Conservation (phyloP, 2,113 vertebrate species). For the Hylia prasina region DNA sequence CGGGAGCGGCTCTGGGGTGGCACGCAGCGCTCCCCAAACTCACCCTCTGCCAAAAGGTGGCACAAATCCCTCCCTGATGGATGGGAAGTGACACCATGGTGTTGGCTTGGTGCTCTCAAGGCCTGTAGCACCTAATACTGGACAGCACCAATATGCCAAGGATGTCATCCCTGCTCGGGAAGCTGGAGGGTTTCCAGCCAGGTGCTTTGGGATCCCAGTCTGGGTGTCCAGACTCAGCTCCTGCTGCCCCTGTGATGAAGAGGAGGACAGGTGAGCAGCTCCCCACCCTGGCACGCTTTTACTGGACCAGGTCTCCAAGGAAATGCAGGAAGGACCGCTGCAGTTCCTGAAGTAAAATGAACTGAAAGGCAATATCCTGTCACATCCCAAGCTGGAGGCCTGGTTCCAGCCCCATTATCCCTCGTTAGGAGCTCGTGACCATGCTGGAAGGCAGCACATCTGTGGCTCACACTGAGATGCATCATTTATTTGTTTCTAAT, state of each 20-base stretch:
- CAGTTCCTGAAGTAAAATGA: neutral
- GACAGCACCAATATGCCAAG: rapidly evolving
- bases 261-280: neutral
- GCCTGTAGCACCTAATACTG: neutral
- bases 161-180: neutral
- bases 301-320: neutral
- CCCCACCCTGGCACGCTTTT: neutral
- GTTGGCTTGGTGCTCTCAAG: rapidly evolving
- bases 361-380: neutral
- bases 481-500: neutral
- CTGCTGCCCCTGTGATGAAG: neutral
- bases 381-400: neutral
- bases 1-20: neutral
- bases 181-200: neutral
- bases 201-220: neutral
- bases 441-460: neutral
- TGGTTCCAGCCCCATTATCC: neutral
- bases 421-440: neutral
- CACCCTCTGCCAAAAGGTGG: neutral
- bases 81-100: neutral
- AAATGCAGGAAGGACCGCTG: neutral
- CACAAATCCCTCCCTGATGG: neutral
- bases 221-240: neutral
- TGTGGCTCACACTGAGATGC: neutral
- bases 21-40: neutral